Evolutionary conservation across 2,797 vertebrate species (phyloP), one percentile per base, ranked within the genome.

Genomic region (Echiichthys vipera): DNA sequence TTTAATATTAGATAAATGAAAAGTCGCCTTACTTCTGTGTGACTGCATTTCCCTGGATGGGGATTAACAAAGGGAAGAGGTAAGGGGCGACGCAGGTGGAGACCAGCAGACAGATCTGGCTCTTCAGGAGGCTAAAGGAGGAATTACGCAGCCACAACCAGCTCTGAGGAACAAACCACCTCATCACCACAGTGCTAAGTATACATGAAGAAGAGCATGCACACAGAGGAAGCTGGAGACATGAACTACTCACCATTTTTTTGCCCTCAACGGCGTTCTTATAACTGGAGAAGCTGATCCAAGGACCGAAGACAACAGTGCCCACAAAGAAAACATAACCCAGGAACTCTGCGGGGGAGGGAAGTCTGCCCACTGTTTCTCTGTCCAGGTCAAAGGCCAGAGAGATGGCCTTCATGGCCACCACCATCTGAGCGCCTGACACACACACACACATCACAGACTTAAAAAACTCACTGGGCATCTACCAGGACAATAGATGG

Each of bases 371-470:
- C 81, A 88, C 93, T 2, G 83, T 40, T 22, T 95, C 94, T 43
- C 95, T 91, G 91, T 98, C 97, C 75, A 97, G 87, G 90, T 98
- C 96, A 63, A 98, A 97, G 49, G 95, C 97, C 85, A 98, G 80
- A 55, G 96, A 98, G 80, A 98, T 95, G 2, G 95, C 96, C 77
- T 98, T 97, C 97, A 98, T 98, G 66, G 96, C 96, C 84, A 98
- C 96, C 50, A 98, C 96, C 96, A 98, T 98, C 93, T 97, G 96
- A 59, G 96, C 96, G 73, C 97, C 97, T 97, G 40, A 61, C 18
- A 37, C n/a, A 74, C 7, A 55, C 2, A 74, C 24, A 66, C 20
- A 73, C 24, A 66, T 30, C 12, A 51, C 5, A 37, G 20, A 59
- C 12, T 30, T 7, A 22, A 56, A 32, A 22, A n/a, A 14, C 6